Conservation (phyloP, 2,888 invertebrate genomes). For the Seira sanloemensis region DNA sequence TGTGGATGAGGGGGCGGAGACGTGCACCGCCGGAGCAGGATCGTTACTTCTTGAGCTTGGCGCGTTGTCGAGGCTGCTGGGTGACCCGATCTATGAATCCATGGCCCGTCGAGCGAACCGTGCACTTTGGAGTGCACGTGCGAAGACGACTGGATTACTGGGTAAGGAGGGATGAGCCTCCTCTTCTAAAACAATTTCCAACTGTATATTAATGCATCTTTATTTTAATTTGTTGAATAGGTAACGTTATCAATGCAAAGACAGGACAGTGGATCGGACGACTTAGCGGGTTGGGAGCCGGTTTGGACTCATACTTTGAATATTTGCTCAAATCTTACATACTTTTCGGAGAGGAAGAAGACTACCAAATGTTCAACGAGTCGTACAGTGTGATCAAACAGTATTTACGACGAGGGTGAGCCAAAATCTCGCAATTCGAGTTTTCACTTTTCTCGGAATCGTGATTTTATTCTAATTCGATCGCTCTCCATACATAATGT, state of each 20-base stretch:
- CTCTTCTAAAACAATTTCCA: background rate
- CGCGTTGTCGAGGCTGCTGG: constrained; percentile 79
- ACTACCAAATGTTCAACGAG: constrained; percentile 79
- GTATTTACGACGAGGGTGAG: constrained; percentile 79
- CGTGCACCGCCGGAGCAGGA: constrained; percentile 82
- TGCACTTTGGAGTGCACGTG: constrained; percentile 78
- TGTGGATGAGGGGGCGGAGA: constrained; percentile 78
- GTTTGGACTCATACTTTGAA: constrained; percentile 81
- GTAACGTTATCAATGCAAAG: constrained; percentile 81
- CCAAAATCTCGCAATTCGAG: too few relatives aligned
- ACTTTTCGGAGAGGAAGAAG: constrained; percentile 79
- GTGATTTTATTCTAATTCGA: too few relatives aligned
- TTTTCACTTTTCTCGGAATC: too few relatives aligned
- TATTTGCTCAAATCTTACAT: constrained; percentile 81
- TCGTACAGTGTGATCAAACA: constrained; percentile 79
- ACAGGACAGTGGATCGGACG: constrained; percentile 80
- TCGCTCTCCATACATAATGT: too few relatives aligned
- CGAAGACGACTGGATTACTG: constrained; percentile 79
- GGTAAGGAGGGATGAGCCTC: constrained; percentile 75
- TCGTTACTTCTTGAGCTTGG: constrained; percentile 81
- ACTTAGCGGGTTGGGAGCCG: constrained; percentile 81
- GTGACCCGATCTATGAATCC: constrained; percentile 80
- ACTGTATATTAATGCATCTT: background rate
- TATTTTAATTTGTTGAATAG: constrained; percentile 75
- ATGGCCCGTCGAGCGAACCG: constrained; percentile 79